Conservation (phyloP, 2,113 vertebrate genomes). For the Apteryx owenii region DNA sequence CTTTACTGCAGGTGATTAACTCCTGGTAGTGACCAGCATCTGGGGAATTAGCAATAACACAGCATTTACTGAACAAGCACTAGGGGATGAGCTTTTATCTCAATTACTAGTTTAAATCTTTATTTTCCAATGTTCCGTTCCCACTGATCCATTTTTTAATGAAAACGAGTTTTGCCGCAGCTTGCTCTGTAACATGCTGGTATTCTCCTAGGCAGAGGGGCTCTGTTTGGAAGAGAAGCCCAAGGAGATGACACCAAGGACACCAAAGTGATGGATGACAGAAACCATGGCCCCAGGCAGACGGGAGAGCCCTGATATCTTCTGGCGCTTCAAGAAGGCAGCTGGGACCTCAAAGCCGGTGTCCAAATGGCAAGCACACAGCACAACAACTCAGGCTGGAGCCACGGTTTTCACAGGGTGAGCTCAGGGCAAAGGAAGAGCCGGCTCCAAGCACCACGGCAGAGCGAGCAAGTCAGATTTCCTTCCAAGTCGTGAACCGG, state of each 20-base stretch:
- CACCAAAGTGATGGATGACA: neutral
- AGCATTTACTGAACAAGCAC: constrained; percentile 15
- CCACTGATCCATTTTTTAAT: neutral
- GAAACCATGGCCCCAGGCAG: neutral
- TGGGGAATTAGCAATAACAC: constrained; percentile 57
- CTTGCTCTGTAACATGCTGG: neutral
- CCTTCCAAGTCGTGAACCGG: neutral
- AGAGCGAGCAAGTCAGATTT: rapidly evolving
- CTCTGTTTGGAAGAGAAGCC: neutral
- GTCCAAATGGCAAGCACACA: neutral
- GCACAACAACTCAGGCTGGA: rapidly evolving
- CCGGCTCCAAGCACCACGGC: neutral
- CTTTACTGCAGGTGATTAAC: constrained; percentile 51
- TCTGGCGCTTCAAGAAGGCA: neutral
- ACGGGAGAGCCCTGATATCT: rapidly evolving
- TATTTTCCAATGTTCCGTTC: neutral
- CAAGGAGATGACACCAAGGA: neutral
- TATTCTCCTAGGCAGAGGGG: neutral
- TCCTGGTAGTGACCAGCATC: constrained; percentile 52
- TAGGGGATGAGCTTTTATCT: constrained; percentile 40
- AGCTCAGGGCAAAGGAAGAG: neutral
- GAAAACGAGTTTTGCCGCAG: neutral
- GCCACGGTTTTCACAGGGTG: neutral
- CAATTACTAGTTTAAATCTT: constrained; percentile 50
- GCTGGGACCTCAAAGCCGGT: neutral